Evolutionary conservation across 2,888 invertebrate genomes (phyloP).

Genomic region (Andrena hattorfiana): DNA sequence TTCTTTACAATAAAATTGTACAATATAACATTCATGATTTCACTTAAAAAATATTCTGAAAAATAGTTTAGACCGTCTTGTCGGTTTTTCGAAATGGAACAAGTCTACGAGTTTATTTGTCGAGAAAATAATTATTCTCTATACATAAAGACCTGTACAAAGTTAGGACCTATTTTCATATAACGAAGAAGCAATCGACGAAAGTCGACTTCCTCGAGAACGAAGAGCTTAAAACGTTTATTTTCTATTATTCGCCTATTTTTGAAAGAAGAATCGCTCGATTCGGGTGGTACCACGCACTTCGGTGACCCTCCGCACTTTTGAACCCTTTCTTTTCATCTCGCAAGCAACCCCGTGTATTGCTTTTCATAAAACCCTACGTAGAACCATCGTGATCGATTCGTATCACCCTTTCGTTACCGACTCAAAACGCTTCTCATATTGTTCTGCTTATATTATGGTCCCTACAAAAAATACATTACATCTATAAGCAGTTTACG

Average conservation of each 20-base stretch:
- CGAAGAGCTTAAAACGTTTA: too few relatives aligned
- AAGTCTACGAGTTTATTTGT: too few relatives aligned
- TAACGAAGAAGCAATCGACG: too few relatives aligned
- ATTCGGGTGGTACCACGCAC: not conserved
- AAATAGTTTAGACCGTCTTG: too few relatives aligned
- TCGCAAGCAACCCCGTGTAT: conserved; percentile 55
- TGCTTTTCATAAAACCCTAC: conserved; percentile 60
- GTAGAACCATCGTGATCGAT: conserved; percentile 47
- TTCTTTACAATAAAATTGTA: too few relatives aligned
- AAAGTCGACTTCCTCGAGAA: too few relatives aligned
- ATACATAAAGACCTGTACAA: too few relatives aligned
- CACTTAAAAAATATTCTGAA: too few relatives aligned
- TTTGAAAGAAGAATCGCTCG: not conserved
- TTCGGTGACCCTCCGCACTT: conserved; percentile 1
- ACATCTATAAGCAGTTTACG: conserved; percentile 82
- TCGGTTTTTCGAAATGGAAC: too few relatives aligned
- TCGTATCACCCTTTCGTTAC: conserved; percentile 60
- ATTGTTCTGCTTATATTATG: conserved; percentile 79
- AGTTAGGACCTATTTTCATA: too few relatives aligned
- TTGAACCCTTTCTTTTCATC: not conserved
- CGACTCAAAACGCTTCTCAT: conserved; percentile 52
- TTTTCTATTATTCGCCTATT: not conserved
- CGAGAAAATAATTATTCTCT: too few relatives aligned
- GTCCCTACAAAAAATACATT: conserved; percentile 84
- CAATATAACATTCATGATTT: too few relatives aligned